Conservation (phyloP, 1,140 invertebrate species). For the Himalopsyche phryganea region DNA sequence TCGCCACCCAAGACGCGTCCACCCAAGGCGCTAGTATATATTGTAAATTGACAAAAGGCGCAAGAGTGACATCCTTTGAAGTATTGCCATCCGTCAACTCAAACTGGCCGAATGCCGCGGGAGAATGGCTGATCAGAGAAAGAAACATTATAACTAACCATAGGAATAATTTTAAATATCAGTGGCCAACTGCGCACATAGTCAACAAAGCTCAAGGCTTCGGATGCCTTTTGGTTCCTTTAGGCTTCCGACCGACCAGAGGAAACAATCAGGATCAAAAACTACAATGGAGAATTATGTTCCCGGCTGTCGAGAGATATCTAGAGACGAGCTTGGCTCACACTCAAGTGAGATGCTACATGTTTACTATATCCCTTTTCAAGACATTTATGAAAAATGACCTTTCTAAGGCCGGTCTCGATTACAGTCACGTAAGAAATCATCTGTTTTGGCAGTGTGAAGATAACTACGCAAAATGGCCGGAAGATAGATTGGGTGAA, state of each 20-base stretch:
- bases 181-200: conserved; percentile 65
- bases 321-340: conserved; percentile 66
- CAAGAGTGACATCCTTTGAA: conserved; percentile 51
- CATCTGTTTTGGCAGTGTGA: conserved; percentile 79
- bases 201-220: conserved; percentile 62
- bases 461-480: conserved; percentile 64
- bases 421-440: conserved; percentile 65
- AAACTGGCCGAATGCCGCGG: conserved; percentile 63
- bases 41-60: conserved; percentile 48
- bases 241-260: conserved; percentile 59
- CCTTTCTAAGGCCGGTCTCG: conserved; percentile 55
- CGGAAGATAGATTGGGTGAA: conserved; percentile 65
- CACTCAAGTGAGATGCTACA: conserved; percentile 64
- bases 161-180: conserved; percentile 53
- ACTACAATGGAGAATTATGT: conserved; percentile 71
- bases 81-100: conserved; percentile 61
- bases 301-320: conserved; percentile 69
- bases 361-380: conserved; percentile 61
- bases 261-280: conserved; percentile 55
- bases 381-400: conserved; percentile 65
- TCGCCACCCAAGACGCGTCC: conserved; percentile 47
- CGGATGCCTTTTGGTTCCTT: conserved; percentile 66
- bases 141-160: conserved; percentile 53
- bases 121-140: conserved; percentile 59
- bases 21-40: conserved; percentile 59